Evolutionary conservation across 2,113 vertebrate species (phyloP), one percentile per base, ranked within the genome.

Genomic region (Nesoenas mayeri): DNA sequence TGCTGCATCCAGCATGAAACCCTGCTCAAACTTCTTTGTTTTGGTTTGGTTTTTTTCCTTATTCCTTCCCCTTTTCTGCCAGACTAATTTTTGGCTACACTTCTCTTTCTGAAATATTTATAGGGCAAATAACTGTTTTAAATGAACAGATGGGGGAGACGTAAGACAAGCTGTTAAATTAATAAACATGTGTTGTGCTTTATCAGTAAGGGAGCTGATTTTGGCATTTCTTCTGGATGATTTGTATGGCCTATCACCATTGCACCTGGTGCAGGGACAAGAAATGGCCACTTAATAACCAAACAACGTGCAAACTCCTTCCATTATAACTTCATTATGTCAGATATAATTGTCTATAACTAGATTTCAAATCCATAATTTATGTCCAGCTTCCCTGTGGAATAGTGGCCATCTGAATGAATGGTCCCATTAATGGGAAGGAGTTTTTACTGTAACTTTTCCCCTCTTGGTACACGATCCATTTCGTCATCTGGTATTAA

Each of bases 251-350:
- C 98, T 98, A 98, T 97, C 94, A 97, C 97, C 97, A 97, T 97
- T 98, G 98, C 98, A 98, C 98, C 97, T 98, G 98, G 98, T 98
- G 89, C 96, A 75, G 97, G 96, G 97, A 98, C 97, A 97, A 94
- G 97, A 98, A 98, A 98, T 97, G 98, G 98, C 97, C 98, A 98
- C 98, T 99, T 98, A 98, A 98, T 98, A 98, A 98, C 98, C 98
- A 98, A 98, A 98, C 98, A 98, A 98, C 98, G 97, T 98, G 97
- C 84, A 97, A 97, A 97, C 97, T 98, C 98, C 97, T 98, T 99
- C 98, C 98, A 99, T 98, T 98, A 98, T 96, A 97, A 97, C 97
- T 98, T 98, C 98, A 98, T 99, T 98, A 98, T 98, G 98, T 98
- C 98, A 98, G 97, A 98, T 98, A 97, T 98, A 98, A 99, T 98